Evolutionary conservation across 30 jellyfish, hydroid and myxozoan species (phyloP).

Genomic region (Chrysaora quinquecirrha): DNA sequence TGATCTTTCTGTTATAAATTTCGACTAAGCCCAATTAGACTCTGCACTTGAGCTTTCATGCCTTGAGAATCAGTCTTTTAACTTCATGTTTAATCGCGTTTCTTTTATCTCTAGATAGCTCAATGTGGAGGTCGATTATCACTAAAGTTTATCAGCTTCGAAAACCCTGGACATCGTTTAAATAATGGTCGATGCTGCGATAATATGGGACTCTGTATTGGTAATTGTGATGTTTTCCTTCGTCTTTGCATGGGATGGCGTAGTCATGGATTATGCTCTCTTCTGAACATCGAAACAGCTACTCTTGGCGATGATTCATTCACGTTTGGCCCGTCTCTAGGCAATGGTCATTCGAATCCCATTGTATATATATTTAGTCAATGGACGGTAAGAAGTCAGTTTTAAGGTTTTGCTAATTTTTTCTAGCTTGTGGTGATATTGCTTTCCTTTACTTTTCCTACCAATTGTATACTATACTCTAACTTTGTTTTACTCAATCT

Average conservation of each 20-base stretch:
- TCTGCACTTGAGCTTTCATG: no score
- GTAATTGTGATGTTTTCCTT: conserved; percentile 27
- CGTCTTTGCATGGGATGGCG: conserved; percentile 32
- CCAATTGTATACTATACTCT: no score
- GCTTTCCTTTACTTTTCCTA: no score
- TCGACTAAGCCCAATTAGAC: no score
- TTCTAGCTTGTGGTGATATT: neutral
- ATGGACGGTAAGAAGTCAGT: conserved; percentile 38
- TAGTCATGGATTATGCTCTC: conserved; percentile 36
- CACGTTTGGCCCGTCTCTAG: conserved; percentile 42
- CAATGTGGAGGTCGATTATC: conserved; percentile 31
- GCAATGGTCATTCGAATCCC: conserved; percentile 40
- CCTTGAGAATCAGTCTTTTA: no score
- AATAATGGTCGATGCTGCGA: conserved; percentile 48
- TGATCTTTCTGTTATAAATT: no score
- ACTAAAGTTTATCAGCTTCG: conserved; percentile 17
- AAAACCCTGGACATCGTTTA: conserved; percentile 42
- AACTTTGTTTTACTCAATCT: no score
- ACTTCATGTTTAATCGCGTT: no score
- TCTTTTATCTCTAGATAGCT: neutral
- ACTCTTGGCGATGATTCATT: conserved; percentile 43
- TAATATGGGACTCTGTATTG: neutral
- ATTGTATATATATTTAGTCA: conserved; percentile 13
- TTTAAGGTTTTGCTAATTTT: neutral
- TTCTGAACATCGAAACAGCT: conserved; percentile 36